Base-by-base conservation (phyloP, 1,140 invertebrate species). In the Chlorops oryzae region DNA sequence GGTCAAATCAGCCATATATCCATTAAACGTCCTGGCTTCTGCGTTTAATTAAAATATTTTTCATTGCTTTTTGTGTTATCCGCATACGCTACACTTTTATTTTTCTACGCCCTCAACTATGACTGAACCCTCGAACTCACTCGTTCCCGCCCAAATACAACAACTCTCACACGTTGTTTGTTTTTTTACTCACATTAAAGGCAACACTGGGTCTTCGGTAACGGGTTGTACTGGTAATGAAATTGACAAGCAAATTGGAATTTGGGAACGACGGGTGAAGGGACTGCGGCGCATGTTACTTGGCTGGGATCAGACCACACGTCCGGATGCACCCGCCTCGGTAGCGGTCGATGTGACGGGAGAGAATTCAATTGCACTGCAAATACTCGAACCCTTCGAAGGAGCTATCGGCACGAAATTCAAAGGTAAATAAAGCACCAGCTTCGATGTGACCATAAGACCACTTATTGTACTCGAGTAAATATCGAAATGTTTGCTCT, bases 381-480 rank as follows among this genome's bases (percentile, higher is more conserved):
- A 81, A 37, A 86, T 70, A 52, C 47, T 73, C 57, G 55, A 76
- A 71, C 61, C 74, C 58, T 59, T 64, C 22, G 70, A 72, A 45
- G 83, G 83, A 9, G 80, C 87, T 10, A 84, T 92, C 51, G 84
- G 87, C 59, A 94, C 91, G 18, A 93, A 92, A 76, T 94, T 89
- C 69, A 91, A 87, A 84, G 84, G 88, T 91, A 77, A 67, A 61
- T 39, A 37, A 24, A 47, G 5, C n/a, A n/a, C n/a, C n/a, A n/a
- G n/a, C n/a, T n/a, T n/a, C n/a, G n/a, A n/a, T n/a, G n/a, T n/a
- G n/a, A n/a, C n/a, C n/a, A n/a, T n/a, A n/a, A n/a, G n/a, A n/a
- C n/a, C n/a, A n/a, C n/a, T n/a, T n/a, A n/a, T n/a, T n/a, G n/a
- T n/a, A n/a, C n/a, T n/a, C n/a, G n/a, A n/a, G n/a, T n/a, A n/a